A percentile compares a stretch with the other conserved stretches of the same genome.
Evolutionary conservation across 2,113 vertebrate species (phyloP).

Genomic region (Solea senegalensis): DNA sequence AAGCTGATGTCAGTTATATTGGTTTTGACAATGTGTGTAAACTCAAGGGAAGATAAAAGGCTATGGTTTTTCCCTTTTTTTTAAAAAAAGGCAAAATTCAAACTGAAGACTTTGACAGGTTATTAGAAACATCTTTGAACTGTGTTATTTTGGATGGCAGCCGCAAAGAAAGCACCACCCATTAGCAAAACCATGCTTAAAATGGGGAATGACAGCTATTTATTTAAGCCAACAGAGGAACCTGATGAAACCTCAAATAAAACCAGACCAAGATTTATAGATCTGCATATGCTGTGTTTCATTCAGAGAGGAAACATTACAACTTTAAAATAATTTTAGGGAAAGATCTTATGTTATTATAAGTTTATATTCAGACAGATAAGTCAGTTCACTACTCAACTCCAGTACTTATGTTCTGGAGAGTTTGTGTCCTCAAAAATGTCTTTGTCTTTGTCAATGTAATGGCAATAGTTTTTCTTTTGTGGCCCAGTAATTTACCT

Average conservation of each 20-base stretch:
- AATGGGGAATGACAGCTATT: conserved; percentile 29
- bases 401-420: not conserved
- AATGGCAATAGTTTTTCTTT: not conserved
- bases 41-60: conserved; percentile 13
- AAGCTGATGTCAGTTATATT: conserved; percentile 13
- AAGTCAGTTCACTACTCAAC: not conserved
- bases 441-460: not conserved
- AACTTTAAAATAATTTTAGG: conserved; percentile 5
- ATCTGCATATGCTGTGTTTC: not conserved
- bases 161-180: conserved; percentile 29
- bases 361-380: conserved; percentile 19
- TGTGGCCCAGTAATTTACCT: not conserved
- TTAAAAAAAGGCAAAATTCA: conserved; percentile 32
- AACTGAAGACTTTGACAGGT: conserved; percentile 43
- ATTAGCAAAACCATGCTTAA: conserved; percentile 31
- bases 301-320: conserved; percentile 7
- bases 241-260: conserved; percentile 38
- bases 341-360: conserved; percentile 21
- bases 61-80: not conserved
- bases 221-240: conserved; percentile 41
- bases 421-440: not conserved
- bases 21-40: conserved; percentile 10
- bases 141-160: conserved; percentile 35
- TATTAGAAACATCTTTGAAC: conserved; percentile 49
- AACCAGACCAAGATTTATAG: conserved; percentile 18